A percentile compares a stretch with the other conserved stretches of the same genome.
Evolutionary conservation across 2,113 vertebrate species (phyloP).

Genomic region (Saccopteryx bilineata): DNA sequence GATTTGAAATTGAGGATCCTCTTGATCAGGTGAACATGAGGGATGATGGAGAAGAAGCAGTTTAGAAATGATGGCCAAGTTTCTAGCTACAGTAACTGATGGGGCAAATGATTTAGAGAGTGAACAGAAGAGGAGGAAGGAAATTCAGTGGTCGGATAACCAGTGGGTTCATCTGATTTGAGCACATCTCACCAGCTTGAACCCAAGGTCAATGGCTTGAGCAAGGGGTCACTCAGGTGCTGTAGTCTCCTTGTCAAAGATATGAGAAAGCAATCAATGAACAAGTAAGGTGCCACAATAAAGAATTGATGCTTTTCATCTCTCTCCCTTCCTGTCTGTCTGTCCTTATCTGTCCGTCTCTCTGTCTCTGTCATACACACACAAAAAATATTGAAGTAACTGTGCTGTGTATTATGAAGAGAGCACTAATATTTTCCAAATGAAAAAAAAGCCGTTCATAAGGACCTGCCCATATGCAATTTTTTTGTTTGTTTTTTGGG

Average conservation of each 20-base stretch:
- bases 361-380: no score
- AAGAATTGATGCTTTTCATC: no score
- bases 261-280: no score
- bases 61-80: neutral
- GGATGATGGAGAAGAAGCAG: neutral
- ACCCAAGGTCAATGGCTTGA: no score
- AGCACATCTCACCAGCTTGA: no score
- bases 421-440: constrained; percentile 14
- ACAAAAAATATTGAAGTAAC: neutral
- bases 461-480: neutral
- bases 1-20: neutral
- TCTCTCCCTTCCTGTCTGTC: no score
- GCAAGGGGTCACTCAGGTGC: no score
- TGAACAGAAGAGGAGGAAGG: neutral
- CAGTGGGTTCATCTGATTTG: neutral
- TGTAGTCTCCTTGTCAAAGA: no score
- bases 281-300: no score
- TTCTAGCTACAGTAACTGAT: neutral
- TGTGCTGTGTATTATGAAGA: neutral
- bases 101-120: neutral
- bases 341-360: no score
- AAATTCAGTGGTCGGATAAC: neutral
- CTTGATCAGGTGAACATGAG: neutral
- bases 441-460: neutral
- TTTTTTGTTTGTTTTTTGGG: neutral